Evolutionary conservation across 2,888 invertebrate genomes (phyloP), one percentile per base, ranked within the genome.

Genomic region (Kuschelorhynchus macadamiae): DNA sequence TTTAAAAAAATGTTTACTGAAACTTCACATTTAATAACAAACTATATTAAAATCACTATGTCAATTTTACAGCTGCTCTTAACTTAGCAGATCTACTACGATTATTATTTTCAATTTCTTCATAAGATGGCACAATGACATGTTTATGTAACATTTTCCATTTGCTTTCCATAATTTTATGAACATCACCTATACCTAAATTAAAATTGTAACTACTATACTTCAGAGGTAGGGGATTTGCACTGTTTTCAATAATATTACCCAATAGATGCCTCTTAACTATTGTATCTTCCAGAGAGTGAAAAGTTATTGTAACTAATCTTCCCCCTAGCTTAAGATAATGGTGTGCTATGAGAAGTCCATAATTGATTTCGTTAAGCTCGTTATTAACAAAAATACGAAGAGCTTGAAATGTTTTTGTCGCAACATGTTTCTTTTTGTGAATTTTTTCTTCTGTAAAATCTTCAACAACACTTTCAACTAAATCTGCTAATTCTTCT

Each of bases 301-400:
- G 97, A 82, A 97, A 98, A 11, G 95, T 90, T 39, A 98, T 88
- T 0, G 93, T 91, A 0, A 94, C 90, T 67, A 97, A 81, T 67
- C 90, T 86, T 0, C 97, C 97, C 33, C 90, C 89, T 0, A 89
- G 83, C 84, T 93, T 94, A 17, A 98, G 86, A 78, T 89, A 93
- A 78, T 87, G 87, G 70, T 91, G 88, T 0, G 96, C 92, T 59
- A 96, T 77, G 18, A 93, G 81, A 83, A 98, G 88, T 0, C 90
- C 97, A 81, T 93, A 94, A 85, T 97, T 94, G 1, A 98, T 88
- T 86, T 98, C 97, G 81, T 98, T 98, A 0, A 98, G 84, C 85
- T 98, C 98, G 82, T 98, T 94, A 81, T 98, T 98, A 0, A 98
- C 94, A 83, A 98, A 97, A 77, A 98, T 97, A 67, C 98, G 87